Conservation (phyloP, 2,797 vertebrate genomes). For the Hirundo rustica region DNA sequence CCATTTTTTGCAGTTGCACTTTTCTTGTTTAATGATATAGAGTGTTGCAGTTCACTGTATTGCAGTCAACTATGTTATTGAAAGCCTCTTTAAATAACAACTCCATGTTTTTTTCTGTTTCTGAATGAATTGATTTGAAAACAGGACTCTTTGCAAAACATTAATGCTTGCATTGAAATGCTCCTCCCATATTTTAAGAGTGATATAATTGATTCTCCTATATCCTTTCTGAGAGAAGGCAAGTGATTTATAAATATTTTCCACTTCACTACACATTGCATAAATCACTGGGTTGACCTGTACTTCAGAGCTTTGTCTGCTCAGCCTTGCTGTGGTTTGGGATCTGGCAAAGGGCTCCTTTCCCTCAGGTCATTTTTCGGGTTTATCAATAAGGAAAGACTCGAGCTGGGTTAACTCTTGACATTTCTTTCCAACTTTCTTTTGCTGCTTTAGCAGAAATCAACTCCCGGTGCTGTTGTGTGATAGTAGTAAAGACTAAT, state of each 20-base stretch:
- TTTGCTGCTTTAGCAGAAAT: background rate
- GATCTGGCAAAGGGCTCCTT: background rate
- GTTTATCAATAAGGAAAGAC: background rate
- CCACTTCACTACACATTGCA: background rate
- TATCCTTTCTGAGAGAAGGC: background rate
- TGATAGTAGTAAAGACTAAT: background rate
- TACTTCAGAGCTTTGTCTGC: background rate
- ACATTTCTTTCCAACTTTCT: background rate
- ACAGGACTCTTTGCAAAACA: background rate
- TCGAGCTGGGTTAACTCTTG: background rate
- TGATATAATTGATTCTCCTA: background rate
- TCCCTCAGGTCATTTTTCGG: background rate
- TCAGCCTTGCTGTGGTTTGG: background rate
- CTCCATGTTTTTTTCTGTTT: background rate
- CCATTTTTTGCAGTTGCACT: background rate
- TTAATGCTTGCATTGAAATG: background rate
- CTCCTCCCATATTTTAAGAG: slow-evolving; percentile 8
- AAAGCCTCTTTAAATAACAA: background rate
- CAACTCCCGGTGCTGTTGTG: background rate
- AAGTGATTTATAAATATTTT: slow-evolving; percentile 39
- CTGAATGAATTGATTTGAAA: background rate
- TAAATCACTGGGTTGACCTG: background rate
- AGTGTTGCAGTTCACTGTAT: background rate
- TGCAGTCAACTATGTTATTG: background rate
- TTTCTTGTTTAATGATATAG: background rate